A percentile compares a stretch with the other conserved stretches of the same genome.
Conservation (phyloP, 2,797 vertebrate genomes). For the Pseudochaenichthys georgianus region DNA sequence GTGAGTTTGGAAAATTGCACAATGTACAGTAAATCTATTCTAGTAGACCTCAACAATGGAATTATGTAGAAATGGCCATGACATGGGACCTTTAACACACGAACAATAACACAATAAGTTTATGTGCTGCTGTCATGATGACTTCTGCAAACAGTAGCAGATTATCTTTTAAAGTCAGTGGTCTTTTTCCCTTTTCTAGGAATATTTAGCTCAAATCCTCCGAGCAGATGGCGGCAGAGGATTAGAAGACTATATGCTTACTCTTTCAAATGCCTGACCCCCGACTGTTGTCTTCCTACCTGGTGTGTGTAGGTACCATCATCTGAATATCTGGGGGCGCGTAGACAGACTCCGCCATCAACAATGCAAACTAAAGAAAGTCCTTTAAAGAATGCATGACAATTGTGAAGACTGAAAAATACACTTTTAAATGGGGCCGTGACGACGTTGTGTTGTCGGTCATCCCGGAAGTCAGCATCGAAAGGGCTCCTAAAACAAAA, state of each 20-base stretch:
- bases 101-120: background rate
- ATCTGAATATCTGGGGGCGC: background rate
- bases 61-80: too few species aligned
- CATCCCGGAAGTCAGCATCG: too few species aligned
- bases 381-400: background rate
- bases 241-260: background rate
- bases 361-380: background rate
- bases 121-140: slow-evolving; percentile 1
- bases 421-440: too few species aligned
- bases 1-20: too few species aligned
- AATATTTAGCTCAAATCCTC: slow-evolving; percentile 3
- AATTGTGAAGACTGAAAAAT: background rate
- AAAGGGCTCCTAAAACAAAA: too few species aligned
- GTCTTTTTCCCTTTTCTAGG: background rate
- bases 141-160: background rate
- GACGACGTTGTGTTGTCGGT: too few species aligned
- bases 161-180: slow-evolving; percentile 9
- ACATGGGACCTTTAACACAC: background rate
- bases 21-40: too few species aligned
- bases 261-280: background rate
- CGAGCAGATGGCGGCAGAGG: slow-evolving; percentile 50
- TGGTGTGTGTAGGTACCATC: background rate
- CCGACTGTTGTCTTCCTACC: background rate
- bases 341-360: background rate
- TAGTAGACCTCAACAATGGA: too few species aligned